phyloP scores from a whole-genome alignment of 2,113 vertebrate genomes.

The Epinephelus cyanopodus region DNA sequence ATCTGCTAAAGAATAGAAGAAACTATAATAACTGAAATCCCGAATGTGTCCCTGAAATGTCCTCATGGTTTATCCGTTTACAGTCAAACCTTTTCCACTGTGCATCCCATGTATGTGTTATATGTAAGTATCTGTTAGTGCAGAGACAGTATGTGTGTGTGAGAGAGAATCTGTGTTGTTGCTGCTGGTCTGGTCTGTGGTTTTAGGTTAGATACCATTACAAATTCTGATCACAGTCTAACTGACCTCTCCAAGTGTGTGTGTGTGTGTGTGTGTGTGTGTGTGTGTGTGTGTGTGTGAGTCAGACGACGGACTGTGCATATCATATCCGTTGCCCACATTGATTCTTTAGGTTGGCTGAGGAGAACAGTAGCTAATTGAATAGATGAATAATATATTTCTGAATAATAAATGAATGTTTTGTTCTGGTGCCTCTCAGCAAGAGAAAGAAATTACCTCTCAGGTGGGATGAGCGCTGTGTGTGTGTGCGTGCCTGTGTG shows the following conservation, averaged over 20 bases:
- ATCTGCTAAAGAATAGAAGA: neutral
- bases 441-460: slow-evolving; percentile 78
- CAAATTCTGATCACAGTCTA: slow-evolving; percentile 69
- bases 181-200: slow-evolving; percentile 33
- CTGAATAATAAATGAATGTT: slow-evolving; percentile 83
- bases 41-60: slow-evolving; percentile 19
- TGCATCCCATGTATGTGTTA: neutral
- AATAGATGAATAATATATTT: slow-evolving; percentile 83
- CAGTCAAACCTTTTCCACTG: neutral
- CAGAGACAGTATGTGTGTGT: neutral
- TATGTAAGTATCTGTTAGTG: neutral
- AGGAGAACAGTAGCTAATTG: slow-evolving; percentile 80
- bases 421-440: slow-evolving; percentile 79
- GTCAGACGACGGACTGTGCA: slow-evolving; percentile 67
- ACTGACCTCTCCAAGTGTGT: slow-evolving; percentile 69
- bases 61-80: neutral
- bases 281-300: slow-evolving; percentile 38
- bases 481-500: slow-evolving; percentile 40
- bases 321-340: slow-evolving; percentile 69
- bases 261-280: slow-evolving; percentile 12
- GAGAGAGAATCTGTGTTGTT: slow-evolving; percentile 9
- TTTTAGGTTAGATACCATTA: slow-evolving; percentile 48
- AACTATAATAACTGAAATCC: neutral
- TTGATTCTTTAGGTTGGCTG: slow-evolving; percentile 79
- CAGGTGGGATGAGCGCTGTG: slow-evolving; percentile 64